Conservation (phyloP, 2,888 invertebrate species). For the Pyrrhopygopsis socrates region DNA sequence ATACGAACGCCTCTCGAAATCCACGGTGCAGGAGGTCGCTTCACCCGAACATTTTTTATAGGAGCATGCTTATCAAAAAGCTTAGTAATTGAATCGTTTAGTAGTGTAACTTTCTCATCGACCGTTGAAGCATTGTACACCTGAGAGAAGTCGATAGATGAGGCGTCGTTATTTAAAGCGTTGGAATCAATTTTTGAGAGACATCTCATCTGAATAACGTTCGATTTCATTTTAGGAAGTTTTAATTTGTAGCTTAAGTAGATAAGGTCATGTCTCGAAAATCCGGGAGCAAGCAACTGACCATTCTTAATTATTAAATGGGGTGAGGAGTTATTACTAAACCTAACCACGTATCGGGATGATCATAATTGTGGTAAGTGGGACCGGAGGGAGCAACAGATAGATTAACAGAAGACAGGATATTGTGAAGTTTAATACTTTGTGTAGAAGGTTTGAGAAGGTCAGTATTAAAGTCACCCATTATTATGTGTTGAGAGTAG, state of each 20-base stretch:
- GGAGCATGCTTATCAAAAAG: conserved; percentile 13
- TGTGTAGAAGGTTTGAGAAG: background rate
- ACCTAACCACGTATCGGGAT: background rate
- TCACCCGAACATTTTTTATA: background rate
- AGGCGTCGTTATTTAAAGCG: background rate
- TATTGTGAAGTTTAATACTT: background rate
- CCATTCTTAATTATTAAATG: background rate
- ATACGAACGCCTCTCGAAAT: too few relatives aligned
- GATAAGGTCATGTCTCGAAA: background rate
- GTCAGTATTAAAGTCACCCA: conserved; percentile 2
- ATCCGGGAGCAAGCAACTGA: background rate
- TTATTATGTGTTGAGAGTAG: conserved; percentile 1
- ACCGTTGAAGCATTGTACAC: background rate
- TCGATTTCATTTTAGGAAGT: too few relatives aligned
- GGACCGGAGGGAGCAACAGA: too few relatives aligned
- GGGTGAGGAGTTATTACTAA: background rate
- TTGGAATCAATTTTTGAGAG: background rate
- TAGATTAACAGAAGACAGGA: background rate
- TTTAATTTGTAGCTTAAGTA: background rate
- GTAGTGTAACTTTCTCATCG: background rate
- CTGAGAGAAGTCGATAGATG: background rate
- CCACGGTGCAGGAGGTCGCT: background rate
- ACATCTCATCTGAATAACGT: too few relatives aligned
- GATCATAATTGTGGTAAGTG: background rate
- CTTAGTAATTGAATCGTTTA: background rate